Evolutionary conservation across 1,140 invertebrate species (phyloP), one percentile per base, ranked within the genome.

Genomic region (Tyrophagus putrescentiae): DNA sequence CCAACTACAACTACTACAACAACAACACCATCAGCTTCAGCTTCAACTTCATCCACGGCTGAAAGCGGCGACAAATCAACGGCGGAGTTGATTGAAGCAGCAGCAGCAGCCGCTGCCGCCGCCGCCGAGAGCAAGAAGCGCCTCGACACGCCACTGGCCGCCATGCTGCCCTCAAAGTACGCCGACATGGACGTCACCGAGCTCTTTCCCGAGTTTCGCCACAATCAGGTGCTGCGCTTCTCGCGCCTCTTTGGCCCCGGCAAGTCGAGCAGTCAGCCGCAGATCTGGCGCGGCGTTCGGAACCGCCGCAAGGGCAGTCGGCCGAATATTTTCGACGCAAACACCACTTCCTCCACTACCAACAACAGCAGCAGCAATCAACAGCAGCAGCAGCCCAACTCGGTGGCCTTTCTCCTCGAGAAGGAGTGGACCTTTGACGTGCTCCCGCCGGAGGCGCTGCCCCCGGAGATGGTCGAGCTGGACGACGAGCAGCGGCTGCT

Each of bases 151-250:
- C 92, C 92, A 4, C 72, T 96, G 41, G 91, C 90, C 21, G 87
- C 87, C 27, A 95, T 96, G 86, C 70, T 95, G 44, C 92, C 92
- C 1, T 88, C 87, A 0, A 94, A 95, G 75, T 93, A 95, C 75
- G 66, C 83, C 7, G 82, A 89, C 73, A 78, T 90, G 11, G 80
- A 94, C 76, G 89, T 96, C 0, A 84, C 82, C 3, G 82, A 87
- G 70, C 68, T 95, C 0, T 96, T 96, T 74, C 91, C 91, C 6
- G 90, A 95, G 70, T 96, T 96, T 73, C 76, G 87, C 63, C 79
- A 54, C 11, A 60, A 65, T 11, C 66, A 82, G 82, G 87, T 95
- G 0, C 74, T 96, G 11, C 73, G 92, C 63, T 97, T 96, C 73
- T 91, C 89, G 0, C 78, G 89, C 31, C 73, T 97, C 1, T 97